Evolutionary conservation across 92 coral and sea anemone species (phyloP).

Genomic region (Hydrozoanthus gracilis): DNA sequence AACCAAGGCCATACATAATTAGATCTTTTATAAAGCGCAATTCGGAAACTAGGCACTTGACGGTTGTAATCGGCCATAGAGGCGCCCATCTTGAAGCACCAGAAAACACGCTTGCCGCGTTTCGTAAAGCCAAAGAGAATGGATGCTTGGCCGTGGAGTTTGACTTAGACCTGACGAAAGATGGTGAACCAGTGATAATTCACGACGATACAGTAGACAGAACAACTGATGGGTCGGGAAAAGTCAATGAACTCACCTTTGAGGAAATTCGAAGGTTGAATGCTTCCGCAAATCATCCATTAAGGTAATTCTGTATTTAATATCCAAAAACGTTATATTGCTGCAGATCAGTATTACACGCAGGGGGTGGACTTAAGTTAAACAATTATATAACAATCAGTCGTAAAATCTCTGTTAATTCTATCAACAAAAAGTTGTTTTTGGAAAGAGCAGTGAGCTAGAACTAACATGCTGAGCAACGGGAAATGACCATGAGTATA

Average conservation of each 20-base stretch:
- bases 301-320: not conserved
- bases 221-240: conserved; percentile 91
- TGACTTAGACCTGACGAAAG: conserved; percentile 94
- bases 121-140: conserved; percentile 83
- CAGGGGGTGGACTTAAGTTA: too few relatives aligned
- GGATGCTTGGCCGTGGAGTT: conserved; percentile 94
- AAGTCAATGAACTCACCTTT: conserved; percentile 76
- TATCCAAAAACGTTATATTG: too few relatives aligned
- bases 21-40: conserved; percentile 80
- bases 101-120: conserved; percentile 91
- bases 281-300: conserved; percentile 73
- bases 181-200: conserved; percentile 95
- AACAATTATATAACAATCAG: too few relatives aligned
- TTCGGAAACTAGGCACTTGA: conserved; percentile 66
- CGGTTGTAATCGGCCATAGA: conserved; percentile 83
- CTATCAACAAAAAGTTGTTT: too few relatives aligned
- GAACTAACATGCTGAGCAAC: too few relatives aligned
- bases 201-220: conserved; percentile 95
- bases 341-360: too few relatives aligned
- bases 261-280: conserved; percentile 72
- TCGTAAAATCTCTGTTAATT: too few relatives aligned
- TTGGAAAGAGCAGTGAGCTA: too few relatives aligned
- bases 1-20: conserved; percentile 87
- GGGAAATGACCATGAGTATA: too few relatives aligned
- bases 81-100: conserved; percentile 90